Evolutionary conservation across 2,888 invertebrate species (phyloP).

Genomic region (Frankliniella fusca): DNA sequence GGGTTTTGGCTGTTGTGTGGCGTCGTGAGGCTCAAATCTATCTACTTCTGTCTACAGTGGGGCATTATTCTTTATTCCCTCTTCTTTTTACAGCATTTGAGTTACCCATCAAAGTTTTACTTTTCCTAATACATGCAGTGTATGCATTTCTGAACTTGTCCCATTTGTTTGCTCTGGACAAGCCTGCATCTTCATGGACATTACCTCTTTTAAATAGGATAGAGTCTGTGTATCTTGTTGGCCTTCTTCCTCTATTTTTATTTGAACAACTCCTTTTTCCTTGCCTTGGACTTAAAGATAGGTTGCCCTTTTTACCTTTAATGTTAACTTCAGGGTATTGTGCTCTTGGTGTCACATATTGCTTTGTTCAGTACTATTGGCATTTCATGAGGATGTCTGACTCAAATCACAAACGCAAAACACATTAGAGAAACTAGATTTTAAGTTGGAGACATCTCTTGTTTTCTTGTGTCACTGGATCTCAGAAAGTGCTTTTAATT

Average conservation of each 20-base stretch:
- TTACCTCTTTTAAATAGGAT: conserved; percentile 57
- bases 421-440: conserved; percentile 33
- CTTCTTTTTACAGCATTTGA: conserved; percentile 73
- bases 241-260: conserved; percentile 66
- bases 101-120: conserved; percentile 65
- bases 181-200: conserved; percentile 45
- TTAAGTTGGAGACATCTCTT: neutral
- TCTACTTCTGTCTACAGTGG: conserved; percentile 70
- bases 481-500: conserved; percentile 15
- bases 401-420: conserved; percentile 37
- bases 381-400: conserved; percentile 46
- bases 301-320: conserved; percentile 83
- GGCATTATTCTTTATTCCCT: conserved; percentile 87
- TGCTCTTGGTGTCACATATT: conserved; percentile 74
- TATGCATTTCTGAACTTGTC: conserved; percentile 60
- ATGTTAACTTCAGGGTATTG: conserved; percentile 91
- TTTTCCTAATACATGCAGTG: conserved; percentile 60
- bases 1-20: conserved; percentile 69
- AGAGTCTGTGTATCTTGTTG: conserved; percentile 68
- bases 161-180: conserved; percentile 50
- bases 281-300: conserved; percentile 56
- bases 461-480: conserved; percentile 28
- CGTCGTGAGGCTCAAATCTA: conserved; percentile 69
- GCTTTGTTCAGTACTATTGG: conserved; percentile 62
- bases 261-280: conserved; percentile 67